Base-by-base conservation (phyloP, 2,888 invertebrate genomes). In the Melanostoma mellinum region DNA sequence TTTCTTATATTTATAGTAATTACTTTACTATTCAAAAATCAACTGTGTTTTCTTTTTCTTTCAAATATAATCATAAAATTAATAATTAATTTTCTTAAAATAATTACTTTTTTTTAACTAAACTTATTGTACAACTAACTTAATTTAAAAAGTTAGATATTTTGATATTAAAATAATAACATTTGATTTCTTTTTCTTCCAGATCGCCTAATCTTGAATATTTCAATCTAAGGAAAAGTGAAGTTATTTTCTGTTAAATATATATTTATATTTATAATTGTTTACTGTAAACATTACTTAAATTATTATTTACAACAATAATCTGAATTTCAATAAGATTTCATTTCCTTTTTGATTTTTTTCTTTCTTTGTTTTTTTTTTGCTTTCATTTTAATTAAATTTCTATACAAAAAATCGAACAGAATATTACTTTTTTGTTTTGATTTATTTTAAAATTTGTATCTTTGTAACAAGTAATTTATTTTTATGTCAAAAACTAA, bases 51-150 rank as follows among this genome's bases (percentile, higher is more conserved):
- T 32, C 0, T 55, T 73, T 55, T 42, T 56, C 38, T 42, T 78
- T 78, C 78, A 75, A 84, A 85, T 85, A 80, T 78, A 86, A 86
- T 86, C 86, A 65, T 85, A 80, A 80, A 87, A 85, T 85, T 85
- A 87, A 77, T 86, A 82, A 81, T 65, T 63, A 38, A 63, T 74
- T 68, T 77, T 77, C 85, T 77, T 80, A 80, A 77, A 80, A 71
- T 85, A 74, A 71, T 74, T 55, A 3, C 35, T 52, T 67, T 56
- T 42, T 48, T 67, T 68, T 72, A 82, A 82, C 77, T 73, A 80
- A 80, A 80, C 67, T 74, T 85, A 78, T 85, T 44, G 74, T 84
- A 84, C 71, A 84, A 75, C 58, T 84, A 63, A 84, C 79, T 84
- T 84, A 84, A 56, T 30, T 60, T 63, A 71, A 81, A 48, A 61